phyloP scores from a whole-genome alignment of 2,797 vertebrate genomes.

The Hippopotamyrus pictus region DNA sequence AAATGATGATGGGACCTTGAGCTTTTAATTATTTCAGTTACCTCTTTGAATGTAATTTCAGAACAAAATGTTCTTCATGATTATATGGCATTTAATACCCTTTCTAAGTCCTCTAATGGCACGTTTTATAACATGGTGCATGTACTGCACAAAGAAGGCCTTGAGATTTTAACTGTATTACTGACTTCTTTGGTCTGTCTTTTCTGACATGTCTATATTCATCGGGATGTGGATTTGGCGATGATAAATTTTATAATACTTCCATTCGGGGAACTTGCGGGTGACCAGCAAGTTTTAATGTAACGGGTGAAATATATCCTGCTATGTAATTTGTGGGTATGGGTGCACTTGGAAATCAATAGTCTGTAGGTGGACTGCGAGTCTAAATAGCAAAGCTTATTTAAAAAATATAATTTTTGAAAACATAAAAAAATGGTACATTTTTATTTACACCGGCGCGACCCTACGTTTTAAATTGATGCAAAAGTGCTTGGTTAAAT shows the following conservation, averaged over 20 bases:
- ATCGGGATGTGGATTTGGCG: neutral
- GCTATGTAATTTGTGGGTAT: neutral
- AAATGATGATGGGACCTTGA: neutral
- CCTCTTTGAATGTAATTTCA: neutral
- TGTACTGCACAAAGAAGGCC: neutral
- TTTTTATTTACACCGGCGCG: neutral
- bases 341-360: neutral
- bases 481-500: neutral
- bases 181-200: neutral
- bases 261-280: neutral
- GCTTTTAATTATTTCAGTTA: constrained; percentile 8
- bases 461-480: neutral
- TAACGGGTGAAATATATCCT: neutral
- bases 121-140: neutral
- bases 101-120: neutral
- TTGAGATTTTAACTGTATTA: neutral
- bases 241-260: neutral
- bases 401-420: neutral
- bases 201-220: neutral
- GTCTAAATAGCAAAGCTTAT: neutral
- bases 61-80: constrained; percentile 7
- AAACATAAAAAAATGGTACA: neutral
- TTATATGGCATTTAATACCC: no score
- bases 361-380: neutral
- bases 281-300: neutral